These are phyloP conservation scores for Rhea americana DNA, from an alignment of 2,113 vertebrate genomes.

Conservation along the genomic window DNA sequence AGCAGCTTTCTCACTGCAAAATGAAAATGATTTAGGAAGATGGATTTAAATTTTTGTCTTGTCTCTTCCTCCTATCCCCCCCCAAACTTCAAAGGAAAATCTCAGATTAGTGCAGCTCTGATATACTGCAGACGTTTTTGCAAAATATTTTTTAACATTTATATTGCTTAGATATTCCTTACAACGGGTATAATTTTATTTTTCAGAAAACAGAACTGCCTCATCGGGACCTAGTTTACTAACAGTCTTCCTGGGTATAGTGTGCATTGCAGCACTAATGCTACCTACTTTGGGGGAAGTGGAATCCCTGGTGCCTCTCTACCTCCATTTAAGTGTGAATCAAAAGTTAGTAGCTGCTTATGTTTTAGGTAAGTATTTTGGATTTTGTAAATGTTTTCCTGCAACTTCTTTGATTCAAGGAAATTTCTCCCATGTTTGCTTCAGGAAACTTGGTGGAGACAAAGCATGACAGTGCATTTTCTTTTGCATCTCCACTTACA, in stretches of 20 bases:
- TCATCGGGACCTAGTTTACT: conserved; percentile 94
- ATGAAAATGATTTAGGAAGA: background rate
- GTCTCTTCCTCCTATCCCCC: background rate
- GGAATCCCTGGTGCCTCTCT: conserved; percentile 98
- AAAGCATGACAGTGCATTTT: background rate
- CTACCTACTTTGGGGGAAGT: conserved; percentile 95
- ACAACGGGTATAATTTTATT: background rate
- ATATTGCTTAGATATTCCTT: background rate
- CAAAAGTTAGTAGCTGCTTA: conserved; percentile 99
- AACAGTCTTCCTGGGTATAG: conserved; percentile 92
- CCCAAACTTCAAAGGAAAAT: background rate
- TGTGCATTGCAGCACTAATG: conserved; percentile 95
- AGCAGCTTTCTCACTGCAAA: background rate
- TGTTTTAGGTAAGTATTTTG: conserved; percentile 88
- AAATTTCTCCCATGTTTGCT: background rate
- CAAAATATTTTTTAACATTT: background rate
- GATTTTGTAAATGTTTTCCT: background rate
- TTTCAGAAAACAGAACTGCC: conserved; percentile 86
- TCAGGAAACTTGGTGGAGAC: background rate
- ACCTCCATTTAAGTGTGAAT: conserved; percentile 99
- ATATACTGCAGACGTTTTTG: background rate
- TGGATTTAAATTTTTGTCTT: background rate
- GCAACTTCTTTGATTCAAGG: background rate
- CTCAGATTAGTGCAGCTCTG: background rate
- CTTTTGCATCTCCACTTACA: background rate